phyloP scores from a whole-genome alignment of 2,113 vertebrate genomes.

The Turnix velox region DNA sequence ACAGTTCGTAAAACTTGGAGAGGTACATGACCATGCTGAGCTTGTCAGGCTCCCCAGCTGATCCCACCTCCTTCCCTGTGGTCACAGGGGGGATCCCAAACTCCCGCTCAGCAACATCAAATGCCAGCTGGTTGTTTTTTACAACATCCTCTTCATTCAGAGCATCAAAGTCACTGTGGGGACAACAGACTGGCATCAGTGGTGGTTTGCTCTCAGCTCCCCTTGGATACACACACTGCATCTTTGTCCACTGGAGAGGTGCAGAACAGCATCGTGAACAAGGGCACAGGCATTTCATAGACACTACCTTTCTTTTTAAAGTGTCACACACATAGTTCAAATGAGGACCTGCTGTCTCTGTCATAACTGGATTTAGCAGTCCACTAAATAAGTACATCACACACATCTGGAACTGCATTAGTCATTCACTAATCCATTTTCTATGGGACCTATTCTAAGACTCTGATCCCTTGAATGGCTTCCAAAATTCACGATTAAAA shows the following conservation, averaged over 20 bases:
- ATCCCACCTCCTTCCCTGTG: slow-evolving; percentile 81
- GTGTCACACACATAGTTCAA: not conserved
- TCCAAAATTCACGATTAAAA: slow-evolving; percentile 42
- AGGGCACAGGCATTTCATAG: not conserved
- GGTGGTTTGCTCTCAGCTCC: not conserved
- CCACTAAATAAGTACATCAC: not conserved
- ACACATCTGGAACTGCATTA: slow-evolving; percentile 9
- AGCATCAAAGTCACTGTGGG: slow-evolving; percentile 85
- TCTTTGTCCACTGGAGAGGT: not conserved
- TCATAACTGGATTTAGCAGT: not conserved
- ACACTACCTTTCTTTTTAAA: not conserved
- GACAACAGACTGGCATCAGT: not conserved
- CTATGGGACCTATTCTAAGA: slow-evolving; percentile 20
- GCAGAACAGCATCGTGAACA: not conserved
- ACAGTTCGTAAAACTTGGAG: slow-evolving; percentile 95
- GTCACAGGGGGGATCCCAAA: slow-evolving; percentile 88
- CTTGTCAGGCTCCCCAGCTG: slow-evolving; percentile 80
- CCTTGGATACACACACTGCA: accelerated
- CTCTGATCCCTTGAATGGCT: slow-evolving; percentile 2
- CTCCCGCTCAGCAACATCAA: slow-evolving; percentile 86
- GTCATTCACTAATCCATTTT: not conserved
- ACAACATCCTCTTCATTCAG: slow-evolving; percentile 82
- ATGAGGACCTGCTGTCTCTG: not conserved
- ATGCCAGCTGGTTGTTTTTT: slow-evolving; percentile 88
- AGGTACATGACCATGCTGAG: slow-evolving; percentile 88